Evolutionary conservation across 1,140 invertebrate species (phyloP), one percentile per base, ranked within the genome.

Genomic region (Nylanderia fulva): DNA sequence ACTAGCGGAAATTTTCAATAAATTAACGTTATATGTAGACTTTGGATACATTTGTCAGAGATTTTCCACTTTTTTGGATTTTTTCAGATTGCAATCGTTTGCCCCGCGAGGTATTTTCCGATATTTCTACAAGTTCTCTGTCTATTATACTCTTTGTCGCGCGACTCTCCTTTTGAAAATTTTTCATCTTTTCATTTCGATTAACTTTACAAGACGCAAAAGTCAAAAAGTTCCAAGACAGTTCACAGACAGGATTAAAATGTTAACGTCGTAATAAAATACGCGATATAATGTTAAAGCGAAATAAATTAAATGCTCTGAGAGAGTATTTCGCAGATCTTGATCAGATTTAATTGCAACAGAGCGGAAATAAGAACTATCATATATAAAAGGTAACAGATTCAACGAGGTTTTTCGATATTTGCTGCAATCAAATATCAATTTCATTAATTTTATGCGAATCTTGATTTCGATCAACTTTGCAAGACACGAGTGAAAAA

Each of bases 241-340:
- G n/a, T 33, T 56, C 56, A 58, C 15, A 52, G 39, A 11, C 36
- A 18, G 18, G 66, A 72, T 82, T 82, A 58, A 72, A 64, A 36
- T 33, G 48, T 82, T 71, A 33, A 71, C 36, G 33, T 58, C 64
- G 24, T 80, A 82, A 82, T 82, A 82, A 82, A 58, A 52, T 58
- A 36, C 36, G 64, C 71, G 76, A 79, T 21, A n/a, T 15, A 48
- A 80, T 39, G 18, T 71, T 71, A 71, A 71, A 71, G 24, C 33
- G 76, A n/a, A n/a, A 68, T 80, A 39, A 13, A 66, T 56, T 52
- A 18, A 58, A 80, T 56, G 11, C n/a, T 45, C 54, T 76, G 54
- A 3, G 2, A 27, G 1, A 69, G 13, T 4, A 42, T 29, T 71
- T 21, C 9, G 21, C 45, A 21, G 21, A n/a, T 79, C 5, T 36